These are phyloP conservation scores for Entomobrya multifasciata DNA, from an alignment of 2,888 invertebrate species.

Conservation along the genomic window DNA sequence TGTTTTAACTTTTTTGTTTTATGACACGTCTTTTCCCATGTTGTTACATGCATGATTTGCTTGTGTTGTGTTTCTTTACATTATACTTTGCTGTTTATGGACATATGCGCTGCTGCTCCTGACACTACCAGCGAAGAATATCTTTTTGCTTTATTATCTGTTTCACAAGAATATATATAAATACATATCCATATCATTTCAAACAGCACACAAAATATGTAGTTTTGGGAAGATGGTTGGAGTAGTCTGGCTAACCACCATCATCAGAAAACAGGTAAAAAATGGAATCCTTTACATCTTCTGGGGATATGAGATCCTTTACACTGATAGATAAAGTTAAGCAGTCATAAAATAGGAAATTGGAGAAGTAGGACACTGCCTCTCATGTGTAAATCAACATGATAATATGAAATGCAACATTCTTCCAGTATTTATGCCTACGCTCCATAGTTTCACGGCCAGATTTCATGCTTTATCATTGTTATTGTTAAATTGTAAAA, in stretches of 20 bases:
- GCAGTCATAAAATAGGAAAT: slow-evolving; percentile 52
- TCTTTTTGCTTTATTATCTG: slow-evolving; percentile 15
- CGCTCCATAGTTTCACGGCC: slow-evolving; percentile 27
- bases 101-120: background rate
- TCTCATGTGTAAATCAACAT: slow-evolving; percentile 61
- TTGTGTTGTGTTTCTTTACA: slow-evolving; percentile 23
- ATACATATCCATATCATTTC: background rate
- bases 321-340: slow-evolving; percentile 28
- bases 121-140: background rate
- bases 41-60: slow-evolving; percentile 60
- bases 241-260: background rate
- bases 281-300: background rate
- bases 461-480: slow-evolving; percentile 18
- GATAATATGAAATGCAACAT: slow-evolving; percentile 36
- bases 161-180: background rate
- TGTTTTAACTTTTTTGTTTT: slow-evolving; percentile 79
- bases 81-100: background rate
- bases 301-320: slow-evolving; percentile 22
- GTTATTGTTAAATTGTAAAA: background rate
- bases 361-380: slow-evolving; percentile 47
- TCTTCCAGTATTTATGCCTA: slow-evolving; percentile 14
- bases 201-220: slow-evolving; percentile 8
- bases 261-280: slow-evolving; percentile 18
- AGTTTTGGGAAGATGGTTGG: too few species aligned
- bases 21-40: slow-evolving; percentile 75